Base-by-base conservation (phyloP, 1,140 invertebrate species). In the Euglossa dilemma region DNA sequence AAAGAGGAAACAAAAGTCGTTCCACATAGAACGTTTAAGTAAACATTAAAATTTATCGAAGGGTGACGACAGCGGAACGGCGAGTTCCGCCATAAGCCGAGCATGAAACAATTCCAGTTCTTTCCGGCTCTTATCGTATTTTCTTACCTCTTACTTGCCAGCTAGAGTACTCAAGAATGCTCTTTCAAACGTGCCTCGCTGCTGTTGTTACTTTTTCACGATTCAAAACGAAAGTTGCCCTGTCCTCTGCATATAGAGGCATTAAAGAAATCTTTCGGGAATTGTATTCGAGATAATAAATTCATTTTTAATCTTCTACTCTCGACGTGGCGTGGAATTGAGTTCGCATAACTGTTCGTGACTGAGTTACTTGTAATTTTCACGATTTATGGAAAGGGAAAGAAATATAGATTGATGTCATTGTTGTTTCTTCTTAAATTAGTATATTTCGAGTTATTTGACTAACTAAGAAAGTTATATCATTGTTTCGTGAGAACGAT, bases 41-140 rank as follows among this genome's bases (percentile, higher is more conserved):
- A 73, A 45, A 59, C 56, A 25, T 73, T 73, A 59, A 59, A 59
- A 73, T 73, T 73, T 73, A 73, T 25, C 54, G 20, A 18, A 23
- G 36, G 56, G 6, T 45, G 36, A 43, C 23, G 36, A 57, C 36
- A 45, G 50, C 12, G 54, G 36, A 57, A 59, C 56, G 16, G 14
- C 16, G 56, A 73, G n/a, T 23, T n/a, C 23, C 8, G 23, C n/a
- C 8, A 43, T 25, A 25, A 59, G 23, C 36, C 36, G 56, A 20
- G 16, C 14, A 43, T 25, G 43, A 59, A 57, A n/a, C 71, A 73
- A 73, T 59, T 73, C 36, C 14, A 56, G 36, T 45, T 14, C 54
- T 45, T 43, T 45, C 54, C 8, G 59, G 36, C n/a, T 57, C 20
- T 45, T 45, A 45, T 57, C 36, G 52, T 45, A 59, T 73, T 73